A percentile compares a stretch with the other conserved stretches of the same genome.
phyloP scores from a whole-genome alignment of 2,888 invertebrate species.

The Andrena haemorrhoa region DNA sequence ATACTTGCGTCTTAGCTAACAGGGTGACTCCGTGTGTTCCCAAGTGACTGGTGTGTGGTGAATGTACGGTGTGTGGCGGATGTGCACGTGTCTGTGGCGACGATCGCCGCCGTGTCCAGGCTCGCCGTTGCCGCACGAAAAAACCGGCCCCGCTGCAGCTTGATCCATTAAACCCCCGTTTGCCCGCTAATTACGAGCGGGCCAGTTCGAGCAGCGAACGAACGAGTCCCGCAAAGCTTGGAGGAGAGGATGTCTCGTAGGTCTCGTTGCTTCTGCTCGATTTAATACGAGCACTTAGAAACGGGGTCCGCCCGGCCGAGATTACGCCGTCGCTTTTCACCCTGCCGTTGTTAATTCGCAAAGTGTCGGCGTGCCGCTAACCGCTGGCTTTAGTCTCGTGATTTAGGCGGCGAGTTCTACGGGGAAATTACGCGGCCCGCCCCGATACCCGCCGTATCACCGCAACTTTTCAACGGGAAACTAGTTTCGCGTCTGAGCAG shows the following conservation, averaged over 20 bases:
- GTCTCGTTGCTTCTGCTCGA: conserved; percentile 35
- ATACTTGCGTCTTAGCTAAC: conserved; percentile 35
- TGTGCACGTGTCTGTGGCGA: conserved; percentile 11
- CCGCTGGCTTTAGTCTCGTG: conserved; percentile 36
- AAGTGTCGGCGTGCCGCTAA: conserved; percentile 44
- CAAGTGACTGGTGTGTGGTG: conserved; percentile 9
- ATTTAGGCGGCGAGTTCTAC: conserved; percentile 47
- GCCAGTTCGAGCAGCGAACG: conserved; percentile 20
- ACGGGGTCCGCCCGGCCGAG: not conserved
- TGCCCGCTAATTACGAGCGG: conserved; percentile 40
- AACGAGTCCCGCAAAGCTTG: conserved; percentile 14
- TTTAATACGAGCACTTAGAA: conserved; percentile 21
- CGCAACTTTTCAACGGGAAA: conserved; percentile 34
- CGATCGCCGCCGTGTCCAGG: conserved; percentile 13
- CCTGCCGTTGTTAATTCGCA: conserved; percentile 51
- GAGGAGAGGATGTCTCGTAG: conserved; percentile 10
- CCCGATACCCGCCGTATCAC: conserved; percentile 36
- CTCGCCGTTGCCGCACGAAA: conserved; percentile 16
- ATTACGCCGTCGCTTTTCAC: conserved; percentile 32
- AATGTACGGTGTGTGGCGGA: conserved; percentile 18
- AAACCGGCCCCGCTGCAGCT: conserved; percentile 8
- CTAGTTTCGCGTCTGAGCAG: conserved; percentile 23
- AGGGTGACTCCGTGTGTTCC: conserved; percentile 22
- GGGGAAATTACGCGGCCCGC: conserved; percentile 38
- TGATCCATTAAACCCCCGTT: conserved; percentile 43